Percentiles rank a stretch among this genome's conserved stretches.
These are phyloP conservation scores for Clanis bilineata DNA, from an alignment of 2,888 invertebrate genomes.

Conservation along the genomic window DNA sequence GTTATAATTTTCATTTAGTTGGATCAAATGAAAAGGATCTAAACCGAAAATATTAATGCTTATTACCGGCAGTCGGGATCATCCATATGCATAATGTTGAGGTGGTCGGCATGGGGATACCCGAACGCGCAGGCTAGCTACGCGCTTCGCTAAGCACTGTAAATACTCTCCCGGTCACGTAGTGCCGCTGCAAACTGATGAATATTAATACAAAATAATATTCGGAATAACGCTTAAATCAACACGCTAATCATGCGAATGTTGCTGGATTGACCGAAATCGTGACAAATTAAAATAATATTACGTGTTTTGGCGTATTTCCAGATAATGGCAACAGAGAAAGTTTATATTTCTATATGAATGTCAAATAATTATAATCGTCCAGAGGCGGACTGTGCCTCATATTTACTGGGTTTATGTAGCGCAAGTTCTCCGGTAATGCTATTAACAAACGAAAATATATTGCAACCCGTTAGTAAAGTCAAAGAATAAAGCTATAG, in stretches of 20 bases:
- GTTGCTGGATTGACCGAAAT: not conserved
- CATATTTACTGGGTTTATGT: too few species aligned
- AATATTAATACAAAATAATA: constrained; percentile 74
- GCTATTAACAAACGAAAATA: constrained; percentile 1
- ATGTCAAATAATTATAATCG: not conserved
- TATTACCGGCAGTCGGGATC: constrained; percentile 27
- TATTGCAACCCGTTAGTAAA: too few species aligned
- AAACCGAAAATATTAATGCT: constrained; percentile 23
- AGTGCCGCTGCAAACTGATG: constrained; percentile 70
- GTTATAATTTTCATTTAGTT: not conserved
- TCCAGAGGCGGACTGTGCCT: too few species aligned
- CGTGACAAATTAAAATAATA: not conserved
- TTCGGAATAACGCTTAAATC: constrained; percentile 44
- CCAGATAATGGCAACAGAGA: not conserved
- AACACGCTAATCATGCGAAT: constrained; percentile 31
- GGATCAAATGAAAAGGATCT: not conserved
- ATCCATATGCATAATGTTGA: constrained; percentile 54
- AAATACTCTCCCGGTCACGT: constrained; percentile 76
- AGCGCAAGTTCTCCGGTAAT: not conserved
- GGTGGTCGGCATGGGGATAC: constrained; percentile 29
- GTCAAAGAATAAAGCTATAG: not conserved
- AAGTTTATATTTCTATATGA: not conserved
- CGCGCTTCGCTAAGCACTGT: constrained; percentile 71
- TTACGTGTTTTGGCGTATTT: not conserved
- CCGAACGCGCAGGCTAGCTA: constrained; percentile 24